Evolutionary conservation across 2,113 vertebrate species (phyloP).

Genomic region (Gila orcuttii): DNA sequence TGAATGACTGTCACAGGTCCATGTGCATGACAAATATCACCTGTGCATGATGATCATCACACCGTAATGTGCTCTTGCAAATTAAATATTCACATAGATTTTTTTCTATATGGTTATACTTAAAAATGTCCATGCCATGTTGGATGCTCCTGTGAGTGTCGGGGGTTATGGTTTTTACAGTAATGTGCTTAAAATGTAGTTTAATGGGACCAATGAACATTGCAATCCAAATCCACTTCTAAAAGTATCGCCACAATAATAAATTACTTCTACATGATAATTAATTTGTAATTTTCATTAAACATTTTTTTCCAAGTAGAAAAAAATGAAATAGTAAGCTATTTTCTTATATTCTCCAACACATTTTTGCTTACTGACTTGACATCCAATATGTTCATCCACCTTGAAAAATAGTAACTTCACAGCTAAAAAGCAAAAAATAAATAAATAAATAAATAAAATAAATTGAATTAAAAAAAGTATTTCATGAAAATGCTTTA

Average conservation of each 20-base stretch:
- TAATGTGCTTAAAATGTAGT: not conserved
- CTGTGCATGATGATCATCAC: not conserved
- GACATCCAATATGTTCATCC: too few relatives aligned
- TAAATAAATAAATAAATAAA: too few relatives aligned
- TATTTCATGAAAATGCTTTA: not conserved
- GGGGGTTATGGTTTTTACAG: not conserved
- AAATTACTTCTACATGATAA: too few relatives aligned
- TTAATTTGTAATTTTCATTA: too few relatives aligned
- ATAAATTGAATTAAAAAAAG: not conserved
- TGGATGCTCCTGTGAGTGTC: not conserved
- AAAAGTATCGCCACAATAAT: not conserved
- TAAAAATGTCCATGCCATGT: not conserved
- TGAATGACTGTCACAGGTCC: slow-evolving; percentile 7
- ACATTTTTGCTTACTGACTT: too few relatives aligned
- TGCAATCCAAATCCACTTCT: not conserved
- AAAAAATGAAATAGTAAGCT: too few relatives aligned
- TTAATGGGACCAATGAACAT: not conserved
- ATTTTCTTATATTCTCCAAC: too few relatives aligned
- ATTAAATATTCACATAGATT: not conserved
- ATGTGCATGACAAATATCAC: slow-evolving; percentile 37
- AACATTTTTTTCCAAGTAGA: too few relatives aligned
- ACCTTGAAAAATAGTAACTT: too few relatives aligned
- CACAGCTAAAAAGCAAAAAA: too few relatives aligned
- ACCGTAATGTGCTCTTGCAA: not conserved
- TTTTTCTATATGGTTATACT: not conserved